These are phyloP conservation scores for Clostera curtula DNA, from an alignment of 2,888 invertebrate species.

Conservation along the genomic window DNA sequence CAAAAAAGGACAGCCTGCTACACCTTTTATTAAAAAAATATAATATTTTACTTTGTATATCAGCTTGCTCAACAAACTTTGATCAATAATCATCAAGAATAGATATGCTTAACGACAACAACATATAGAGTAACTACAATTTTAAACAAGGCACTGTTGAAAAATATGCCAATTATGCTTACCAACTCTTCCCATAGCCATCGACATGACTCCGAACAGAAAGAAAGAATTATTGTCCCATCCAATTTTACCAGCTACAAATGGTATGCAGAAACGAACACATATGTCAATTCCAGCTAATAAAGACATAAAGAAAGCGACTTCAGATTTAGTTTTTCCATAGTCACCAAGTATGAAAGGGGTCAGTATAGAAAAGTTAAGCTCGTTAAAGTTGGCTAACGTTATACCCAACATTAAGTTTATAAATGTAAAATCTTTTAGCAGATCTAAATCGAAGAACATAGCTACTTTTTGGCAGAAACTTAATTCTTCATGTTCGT, in stretches of 20 bases:
- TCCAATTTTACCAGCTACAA: constrained; percentile 79
- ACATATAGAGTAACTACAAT: too few species aligned
- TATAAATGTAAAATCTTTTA: constrained; percentile 80
- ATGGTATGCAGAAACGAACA: constrained; percentile 79
- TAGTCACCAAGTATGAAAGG: constrained; percentile 83
- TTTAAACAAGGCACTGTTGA: too few species aligned
- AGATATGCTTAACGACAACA: too few species aligned
- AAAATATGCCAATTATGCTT: constrained; percentile 23
- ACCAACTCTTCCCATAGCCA: constrained; percentile 80
- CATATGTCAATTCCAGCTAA: constrained; percentile 79
- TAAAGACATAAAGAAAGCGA: constrained; percentile 81
- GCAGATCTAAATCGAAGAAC: constrained; percentile 82
- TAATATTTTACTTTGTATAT: too few species aligned
- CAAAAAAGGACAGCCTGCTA: too few species aligned
- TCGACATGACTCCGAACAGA: constrained; percentile 78
- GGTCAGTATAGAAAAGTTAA: constrained; percentile 83
- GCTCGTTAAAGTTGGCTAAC: constrained; percentile 80
- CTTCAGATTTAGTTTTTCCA: constrained; percentile 74
- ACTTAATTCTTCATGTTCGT: constrained; percentile 42
- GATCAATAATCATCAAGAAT: too few species aligned
- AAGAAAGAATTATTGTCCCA: constrained; percentile 84
- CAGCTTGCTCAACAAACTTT: too few species aligned
- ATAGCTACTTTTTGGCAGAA: constrained; percentile 73
- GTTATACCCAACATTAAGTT: constrained; percentile 83
- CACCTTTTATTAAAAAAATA: too few species aligned